These are phyloP conservation scores for Eleginops maclovinus DNA, from an alignment of 2,113 vertebrate genomes.

Conservation along the genomic window DNA sequence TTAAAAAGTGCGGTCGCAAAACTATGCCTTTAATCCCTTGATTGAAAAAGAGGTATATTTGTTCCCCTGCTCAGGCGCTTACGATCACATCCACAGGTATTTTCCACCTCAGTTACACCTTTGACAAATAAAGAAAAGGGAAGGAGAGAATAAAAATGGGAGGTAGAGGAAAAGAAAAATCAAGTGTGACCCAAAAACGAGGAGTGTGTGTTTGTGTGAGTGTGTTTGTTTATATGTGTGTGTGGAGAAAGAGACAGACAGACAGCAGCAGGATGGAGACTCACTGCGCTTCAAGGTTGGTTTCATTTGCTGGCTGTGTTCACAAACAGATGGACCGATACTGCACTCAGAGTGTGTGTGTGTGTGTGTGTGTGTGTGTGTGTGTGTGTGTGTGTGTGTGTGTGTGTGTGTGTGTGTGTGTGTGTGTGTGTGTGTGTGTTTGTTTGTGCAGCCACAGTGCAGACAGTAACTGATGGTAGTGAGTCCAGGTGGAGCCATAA, in stretches of 20 bases:
- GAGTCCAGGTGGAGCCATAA: slow-evolving; percentile 51
- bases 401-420: background rate
- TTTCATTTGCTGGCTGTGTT: slow-evolving; percentile 24
- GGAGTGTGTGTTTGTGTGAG: too few relatives aligned
- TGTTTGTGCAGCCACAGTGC: background rate
- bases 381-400: background rate
- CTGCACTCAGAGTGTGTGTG: slow-evolving; percentile 4
- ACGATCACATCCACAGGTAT: too few relatives aligned
- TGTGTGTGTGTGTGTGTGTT: slow-evolving; percentile 4
- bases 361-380: background rate
- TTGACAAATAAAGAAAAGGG: too few relatives aligned
- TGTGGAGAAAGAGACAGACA: background rate
- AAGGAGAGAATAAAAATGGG: background rate
- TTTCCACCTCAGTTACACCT: too few relatives aligned
- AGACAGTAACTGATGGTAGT: slow-evolving; percentile 29
- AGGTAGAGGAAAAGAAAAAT: background rate
- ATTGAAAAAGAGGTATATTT: too few relatives aligned
- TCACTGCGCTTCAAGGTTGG: slow-evolving; percentile 30
- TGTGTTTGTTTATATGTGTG: too few relatives aligned
- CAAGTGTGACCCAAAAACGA: too few relatives aligned
- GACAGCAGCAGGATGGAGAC: slow-evolving; percentile 11
- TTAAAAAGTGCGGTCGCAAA: too few relatives aligned
- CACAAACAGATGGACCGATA: slow-evolving; percentile 26
- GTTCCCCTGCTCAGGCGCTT: too few relatives aligned
- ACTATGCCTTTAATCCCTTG: too few relatives aligned